Evolutionary conservation across 2,888 invertebrate genomes (phyloP).

Genomic region (Hirtodrosophila confusa): DNA sequence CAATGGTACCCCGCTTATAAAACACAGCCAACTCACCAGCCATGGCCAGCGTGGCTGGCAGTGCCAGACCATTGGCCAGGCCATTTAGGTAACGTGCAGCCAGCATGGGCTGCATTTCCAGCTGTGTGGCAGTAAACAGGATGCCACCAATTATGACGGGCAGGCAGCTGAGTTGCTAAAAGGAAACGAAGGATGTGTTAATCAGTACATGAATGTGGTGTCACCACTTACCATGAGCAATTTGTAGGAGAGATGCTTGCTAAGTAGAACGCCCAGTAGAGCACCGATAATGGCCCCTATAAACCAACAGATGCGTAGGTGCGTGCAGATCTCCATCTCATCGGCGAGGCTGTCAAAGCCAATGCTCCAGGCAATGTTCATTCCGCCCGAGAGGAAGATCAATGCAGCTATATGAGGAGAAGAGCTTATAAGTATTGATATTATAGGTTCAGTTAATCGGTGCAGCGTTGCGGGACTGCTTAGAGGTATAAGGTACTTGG

Average conservation of each 20-base stretch:
- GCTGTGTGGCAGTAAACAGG: conserved; percentile 35
- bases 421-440: neutral
- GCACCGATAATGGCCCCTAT: conserved; percentile 71
- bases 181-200: neutral
- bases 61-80: conserved; percentile 73
- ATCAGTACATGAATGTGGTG: neutral
- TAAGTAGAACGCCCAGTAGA: conserved; percentile 40
- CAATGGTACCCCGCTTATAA: conserved; percentile 68
- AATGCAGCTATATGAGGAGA: conserved; percentile 42
- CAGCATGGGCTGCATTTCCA: conserved; percentile 34
- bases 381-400: conserved; percentile 73
- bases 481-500: too few relatives aligned
- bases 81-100: conserved; percentile 71
- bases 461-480: conserved; percentile 14
- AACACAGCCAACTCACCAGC: conserved; percentile 74
- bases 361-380: conserved; percentile 77
- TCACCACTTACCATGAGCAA: conserved; percentile 54
- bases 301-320: conserved; percentile 71
- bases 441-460: neutral
- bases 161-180: conserved; percentile 49
- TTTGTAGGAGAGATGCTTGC: conserved; percentile 60
- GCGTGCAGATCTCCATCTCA: conserved; percentile 39
- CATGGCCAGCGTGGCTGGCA: conserved; percentile 75
- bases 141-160: conserved; percentile 64
- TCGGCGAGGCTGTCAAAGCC: conserved; percentile 47